Conservation (phyloP, 2,888 invertebrate genomes). For the Podabrus alpinus region DNA sequence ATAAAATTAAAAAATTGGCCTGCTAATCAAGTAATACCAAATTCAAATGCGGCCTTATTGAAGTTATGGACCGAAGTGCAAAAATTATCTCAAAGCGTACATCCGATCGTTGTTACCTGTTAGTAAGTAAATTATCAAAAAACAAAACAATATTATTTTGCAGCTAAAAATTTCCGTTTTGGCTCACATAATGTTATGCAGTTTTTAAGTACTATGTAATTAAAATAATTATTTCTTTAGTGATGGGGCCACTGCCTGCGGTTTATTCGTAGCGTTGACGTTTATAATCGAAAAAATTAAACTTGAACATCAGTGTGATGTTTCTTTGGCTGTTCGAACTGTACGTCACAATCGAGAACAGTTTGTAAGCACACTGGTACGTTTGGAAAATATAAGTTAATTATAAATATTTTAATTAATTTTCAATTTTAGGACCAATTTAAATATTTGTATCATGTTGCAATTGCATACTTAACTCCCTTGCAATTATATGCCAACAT, state of each 20-base stretch:
- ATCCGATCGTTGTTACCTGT: conserved; percentile 45
- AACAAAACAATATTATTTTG: too few relatives aligned
- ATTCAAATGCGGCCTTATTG: conserved; percentile 38
- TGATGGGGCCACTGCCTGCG: conserved; percentile 52
- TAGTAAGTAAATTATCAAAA: too few relatives aligned
- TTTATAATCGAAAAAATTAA: conserved; percentile 53
- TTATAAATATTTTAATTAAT: too few relatives aligned
- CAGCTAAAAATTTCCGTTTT: too few relatives aligned
- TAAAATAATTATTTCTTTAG: conserved; percentile 41
- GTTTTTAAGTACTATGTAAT: too few relatives aligned
- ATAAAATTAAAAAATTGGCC: conserved; percentile 38
- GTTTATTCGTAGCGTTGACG: conserved; percentile 50
- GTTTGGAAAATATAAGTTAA: neutral
- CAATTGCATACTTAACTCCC: conserved; percentile 39
- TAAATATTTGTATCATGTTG: conserved; percentile 46
- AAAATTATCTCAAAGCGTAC: conserved; percentile 37
- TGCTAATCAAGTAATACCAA: conserved; percentile 35
- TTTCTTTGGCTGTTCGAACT: conserved; percentile 50
- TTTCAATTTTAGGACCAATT: conserved; percentile 43
- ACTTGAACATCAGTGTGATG: conserved; percentile 53
- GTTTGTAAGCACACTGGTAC: conserved; percentile 47
- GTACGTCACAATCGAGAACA: conserved; percentile 49
- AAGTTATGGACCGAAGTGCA: conserved; percentile 43
- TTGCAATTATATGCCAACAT: conserved; percentile 46
- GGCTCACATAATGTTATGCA: too few relatives aligned